These are phyloP conservation scores for Samia ricini DNA, from an alignment of 1,140 invertebrate species.

Conservation along the genomic window DNA sequence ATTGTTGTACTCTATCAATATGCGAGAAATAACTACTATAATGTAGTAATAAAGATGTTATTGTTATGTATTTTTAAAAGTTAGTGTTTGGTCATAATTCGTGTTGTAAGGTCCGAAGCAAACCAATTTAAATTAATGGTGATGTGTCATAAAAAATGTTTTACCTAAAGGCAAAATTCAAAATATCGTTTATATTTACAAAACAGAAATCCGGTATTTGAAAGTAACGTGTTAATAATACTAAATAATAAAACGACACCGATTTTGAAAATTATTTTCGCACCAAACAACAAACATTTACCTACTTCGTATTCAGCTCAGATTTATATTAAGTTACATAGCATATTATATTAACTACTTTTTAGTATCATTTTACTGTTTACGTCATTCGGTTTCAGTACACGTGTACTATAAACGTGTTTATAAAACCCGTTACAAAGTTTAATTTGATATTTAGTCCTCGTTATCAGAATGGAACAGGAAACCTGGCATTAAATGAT, in stretches of 20 bases:
- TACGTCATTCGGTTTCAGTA: not conserved
- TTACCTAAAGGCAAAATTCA: too few species aligned
- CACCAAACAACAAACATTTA: not conserved
- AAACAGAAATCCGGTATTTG: not conserved
- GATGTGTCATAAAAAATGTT: too few species aligned
- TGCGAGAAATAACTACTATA: too few species aligned
- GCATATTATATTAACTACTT: not conserved
- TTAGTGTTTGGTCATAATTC: too few species aligned
- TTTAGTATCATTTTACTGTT: conserved; percentile 7
- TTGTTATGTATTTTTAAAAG: too few species aligned
- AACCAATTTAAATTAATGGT: too few species aligned
- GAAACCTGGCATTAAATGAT: not conserved
- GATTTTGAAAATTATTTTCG: not conserved
- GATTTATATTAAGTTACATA: conserved; percentile 3
- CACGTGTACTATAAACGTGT: not conserved
- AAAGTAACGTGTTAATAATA: not conserved
- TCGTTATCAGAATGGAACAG: not conserved
- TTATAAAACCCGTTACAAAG: not conserved
- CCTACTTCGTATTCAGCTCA: not conserved
- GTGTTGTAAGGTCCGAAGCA: too few species aligned
- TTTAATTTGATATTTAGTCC: not conserved
- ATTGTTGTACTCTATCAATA: too few species aligned
- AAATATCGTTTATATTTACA: too few species aligned
- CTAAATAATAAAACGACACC: not conserved
- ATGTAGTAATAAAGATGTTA: too few species aligned